A percentile compares a stretch with the other conserved stretches of the same genome.
Conservation (phyloP, 2,797 vertebrate genomes). For the Cyclopterus lumpus region DNA sequence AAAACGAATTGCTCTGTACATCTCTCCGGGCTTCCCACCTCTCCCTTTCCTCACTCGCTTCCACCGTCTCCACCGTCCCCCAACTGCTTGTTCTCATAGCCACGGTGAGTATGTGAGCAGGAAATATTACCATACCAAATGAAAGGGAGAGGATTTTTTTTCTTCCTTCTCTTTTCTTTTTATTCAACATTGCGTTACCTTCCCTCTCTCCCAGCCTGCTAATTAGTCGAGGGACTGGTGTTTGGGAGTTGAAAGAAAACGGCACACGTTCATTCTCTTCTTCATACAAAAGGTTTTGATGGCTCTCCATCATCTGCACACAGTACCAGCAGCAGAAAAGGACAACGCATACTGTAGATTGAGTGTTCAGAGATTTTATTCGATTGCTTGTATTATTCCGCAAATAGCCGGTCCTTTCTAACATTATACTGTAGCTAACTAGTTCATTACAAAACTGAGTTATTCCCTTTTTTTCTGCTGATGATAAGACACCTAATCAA, state of each 20-base stretch:
- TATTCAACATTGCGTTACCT: constrained; percentile 75
- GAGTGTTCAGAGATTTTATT: constrained; percentile 42
- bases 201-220: constrained; percentile 77
- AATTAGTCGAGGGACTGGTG: constrained; percentile 80
- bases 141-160: constrained; percentile 72
- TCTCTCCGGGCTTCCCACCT: constrained; percentile 59
- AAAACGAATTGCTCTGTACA: constrained; percentile 62
- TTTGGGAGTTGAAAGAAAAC: constrained; percentile 78
- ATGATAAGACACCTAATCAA: background rate
- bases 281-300: constrained; percentile 77
- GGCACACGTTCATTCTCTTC: constrained; percentile 71
- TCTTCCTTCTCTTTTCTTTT: constrained; percentile 77
- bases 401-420: constrained; percentile 7
- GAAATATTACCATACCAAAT: constrained; percentile 85
- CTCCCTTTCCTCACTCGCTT: constrained; percentile 49
- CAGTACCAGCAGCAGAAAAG: constrained; percentile 34
- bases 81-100: constrained; percentile 74
- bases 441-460: background rate
- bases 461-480: constrained; percentile 12
- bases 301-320: constrained; percentile 58
- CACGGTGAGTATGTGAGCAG: constrained; percentile 76
- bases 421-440: background rate
- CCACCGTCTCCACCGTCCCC: constrained; percentile 60
- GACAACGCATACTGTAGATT: constrained; percentile 21
- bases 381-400: constrained; percentile 34